Percentiles rank a stretch among this genome's conserved stretches.
Evolutionary conservation across 2,888 invertebrate genomes (phyloP).

Genomic region (Drepana falcataria): DNA sequence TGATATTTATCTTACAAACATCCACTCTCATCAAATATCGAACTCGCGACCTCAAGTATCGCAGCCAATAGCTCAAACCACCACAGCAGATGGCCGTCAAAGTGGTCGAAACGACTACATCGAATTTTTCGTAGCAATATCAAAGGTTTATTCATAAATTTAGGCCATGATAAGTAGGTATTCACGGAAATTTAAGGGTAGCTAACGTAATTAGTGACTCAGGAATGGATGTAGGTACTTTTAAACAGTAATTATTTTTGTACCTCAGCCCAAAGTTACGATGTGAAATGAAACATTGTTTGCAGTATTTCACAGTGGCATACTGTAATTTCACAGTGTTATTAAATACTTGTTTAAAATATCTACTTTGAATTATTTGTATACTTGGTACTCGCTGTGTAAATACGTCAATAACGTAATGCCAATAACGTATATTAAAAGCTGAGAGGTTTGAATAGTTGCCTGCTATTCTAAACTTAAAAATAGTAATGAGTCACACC

Average conservation of each 20-base stretch:
- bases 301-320: conserved; percentile 1
- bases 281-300: conserved; percentile 10
- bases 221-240: conserved; percentile 23
- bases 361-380: too few relatives aligned
- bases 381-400: too few relatives aligned
- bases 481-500: too few relatives aligned
- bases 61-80: too few relatives aligned
- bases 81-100: too few relatives aligned
- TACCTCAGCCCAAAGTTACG: conserved; percentile 13
- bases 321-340: background rate
- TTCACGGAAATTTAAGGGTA: background rate
- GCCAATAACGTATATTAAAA: too few relatives aligned
- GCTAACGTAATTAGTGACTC: conserved; percentile 22
- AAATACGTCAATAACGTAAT: too few relatives aligned
- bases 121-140: conserved; percentile 1
- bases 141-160: conserved; percentile 10
- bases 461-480: too few relatives aligned
- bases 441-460: too few relatives aligned
- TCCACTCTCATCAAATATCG: too few relatives aligned
- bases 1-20: too few relatives aligned
- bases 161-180: conserved; percentile 13
- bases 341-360: background rate
- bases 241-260: conserved; percentile 31
- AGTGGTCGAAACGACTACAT: background rate
- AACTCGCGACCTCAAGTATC: too few relatives aligned